Conservation (phyloP, 2,888 invertebrate species). For the Crepidodera aurea region DNA sequence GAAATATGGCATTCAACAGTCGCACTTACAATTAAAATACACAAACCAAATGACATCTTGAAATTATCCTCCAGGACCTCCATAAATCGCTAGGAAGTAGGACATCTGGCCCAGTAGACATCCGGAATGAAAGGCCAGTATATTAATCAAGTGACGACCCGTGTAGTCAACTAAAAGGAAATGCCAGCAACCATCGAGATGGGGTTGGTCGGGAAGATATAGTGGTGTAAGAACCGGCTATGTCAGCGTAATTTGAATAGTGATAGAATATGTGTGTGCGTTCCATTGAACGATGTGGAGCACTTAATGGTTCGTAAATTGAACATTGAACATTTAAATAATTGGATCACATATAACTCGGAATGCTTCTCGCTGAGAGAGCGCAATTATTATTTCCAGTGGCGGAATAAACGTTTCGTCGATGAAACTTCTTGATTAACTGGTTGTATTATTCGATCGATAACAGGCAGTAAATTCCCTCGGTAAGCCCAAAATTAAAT, state of each 20-base stretch:
- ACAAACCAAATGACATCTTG: slow-evolving; percentile 6
- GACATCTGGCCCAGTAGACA: slow-evolving; percentile 33
- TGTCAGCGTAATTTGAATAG: slow-evolving; percentile 34
- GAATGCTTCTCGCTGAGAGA: slow-evolving; percentile 11
- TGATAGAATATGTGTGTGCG: slow-evolving; percentile 31
- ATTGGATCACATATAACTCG: slow-evolving; percentile 26
- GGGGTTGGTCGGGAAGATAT: slow-evolving; percentile 29
- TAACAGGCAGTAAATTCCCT: neutral
- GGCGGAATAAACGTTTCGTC: neutral
- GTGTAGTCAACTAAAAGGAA: slow-evolving; percentile 32
- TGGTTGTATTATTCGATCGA: neutral
- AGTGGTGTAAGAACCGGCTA: slow-evolving; percentile 28
- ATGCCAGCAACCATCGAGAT: slow-evolving; percentile 32
- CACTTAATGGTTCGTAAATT: slow-evolving; percentile 22
- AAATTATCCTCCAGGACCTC: slow-evolving; percentile 28
- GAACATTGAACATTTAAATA: slow-evolving; percentile 18
- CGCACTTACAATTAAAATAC: neutral
- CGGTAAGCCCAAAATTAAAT: too few relatives aligned
- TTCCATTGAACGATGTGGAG: slow-evolving; percentile 26
- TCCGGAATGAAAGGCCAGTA: slow-evolving; percentile 35
- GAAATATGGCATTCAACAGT: too few relatives aligned
- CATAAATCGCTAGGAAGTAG: slow-evolving; percentile 32
- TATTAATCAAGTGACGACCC: slow-evolving; percentile 38
- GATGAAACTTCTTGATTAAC: slow-evolving; percentile 2
- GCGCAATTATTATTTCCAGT: slow-evolving; percentile 15